These are phyloP conservation scores for Gymnarchus niloticus DNA, from an alignment of 2,113 vertebrate genomes.

Conservation along the genomic window DNA sequence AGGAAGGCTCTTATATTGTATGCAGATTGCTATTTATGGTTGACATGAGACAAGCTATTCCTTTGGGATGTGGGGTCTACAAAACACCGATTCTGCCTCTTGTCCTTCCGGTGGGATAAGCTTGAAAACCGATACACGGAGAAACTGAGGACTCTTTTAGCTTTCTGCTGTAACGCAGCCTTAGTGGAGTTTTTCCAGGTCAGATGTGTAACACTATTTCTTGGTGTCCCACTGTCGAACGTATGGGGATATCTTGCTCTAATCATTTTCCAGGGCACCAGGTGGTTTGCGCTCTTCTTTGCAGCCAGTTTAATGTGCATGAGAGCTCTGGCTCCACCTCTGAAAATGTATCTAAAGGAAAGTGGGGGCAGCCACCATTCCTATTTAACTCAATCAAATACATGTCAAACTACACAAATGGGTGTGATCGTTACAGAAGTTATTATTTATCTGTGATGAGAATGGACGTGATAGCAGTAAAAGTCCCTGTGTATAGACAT, in stretches of 20 bases:
- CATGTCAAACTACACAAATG: neutral
- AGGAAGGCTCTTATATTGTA: neutral
- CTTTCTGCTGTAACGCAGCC: neutral
- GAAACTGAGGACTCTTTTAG: neutral
- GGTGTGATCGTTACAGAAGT: neutral
- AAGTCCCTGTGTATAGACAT: neutral
- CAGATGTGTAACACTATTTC: neutral
- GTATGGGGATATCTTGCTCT: too few relatives aligned
- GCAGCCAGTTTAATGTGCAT: too few relatives aligned
- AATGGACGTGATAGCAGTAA: neutral
- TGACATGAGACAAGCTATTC: neutral
- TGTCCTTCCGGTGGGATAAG: neutral
- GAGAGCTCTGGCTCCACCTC: neutral
- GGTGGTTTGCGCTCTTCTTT: neutral
- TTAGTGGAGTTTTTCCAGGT: too few relatives aligned
- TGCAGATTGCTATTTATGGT: conserved; percentile 7
- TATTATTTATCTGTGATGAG: neutral
- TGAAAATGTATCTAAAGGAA: neutral
- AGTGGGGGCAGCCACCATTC: neutral
- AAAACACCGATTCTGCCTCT: neutral
- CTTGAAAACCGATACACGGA: neutral
- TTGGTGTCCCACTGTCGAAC: neutral
- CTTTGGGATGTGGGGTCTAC: neutral
- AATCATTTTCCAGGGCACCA: neutral
- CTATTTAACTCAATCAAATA: too few relatives aligned